Conservation (phyloP, 2,113 vertebrate species). For the Pantherophis guttatus region DNA sequence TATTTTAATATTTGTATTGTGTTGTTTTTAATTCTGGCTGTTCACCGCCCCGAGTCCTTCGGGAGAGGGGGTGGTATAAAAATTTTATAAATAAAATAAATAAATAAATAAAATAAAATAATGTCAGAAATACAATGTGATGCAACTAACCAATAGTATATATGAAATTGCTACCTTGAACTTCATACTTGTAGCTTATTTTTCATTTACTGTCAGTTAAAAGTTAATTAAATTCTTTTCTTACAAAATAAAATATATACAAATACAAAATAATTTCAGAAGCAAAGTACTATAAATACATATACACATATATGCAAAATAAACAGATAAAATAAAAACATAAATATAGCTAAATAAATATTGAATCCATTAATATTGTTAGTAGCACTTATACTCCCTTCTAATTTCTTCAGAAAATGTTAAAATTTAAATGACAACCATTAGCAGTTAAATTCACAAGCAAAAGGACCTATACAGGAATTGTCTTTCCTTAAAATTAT, state of each 20-base stretch:
- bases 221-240: background rate
- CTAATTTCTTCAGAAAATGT: background rate
- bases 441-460: background rate
- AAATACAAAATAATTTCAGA: background rate
- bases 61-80: too few relatives aligned
- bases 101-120: too few relatives aligned
- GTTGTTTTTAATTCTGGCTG: too few relatives aligned
- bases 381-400: background rate
- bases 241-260: background rate
- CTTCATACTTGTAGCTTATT: background rate
- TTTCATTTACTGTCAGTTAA: background rate
- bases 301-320: background rate
- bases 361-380: background rate
- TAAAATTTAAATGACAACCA: background rate
- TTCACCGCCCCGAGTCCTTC: too few relatives aligned
- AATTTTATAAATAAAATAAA: too few relatives aligned
- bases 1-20: too few relatives aligned
- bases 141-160: background rate
- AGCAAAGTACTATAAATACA: background rate
- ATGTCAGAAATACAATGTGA: slow-evolving; percentile 18
- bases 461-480: background rate
- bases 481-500: background rate
- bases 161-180: background rate
- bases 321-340: background rate
- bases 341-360: background rate